A percentile compares a stretch with the other conserved stretches of the same genome.
Evolutionary conservation across 37 sponge, comb jelly and placozoan genomes (phyloP).

Genomic region (Amphimedon queenslandica): DNA sequence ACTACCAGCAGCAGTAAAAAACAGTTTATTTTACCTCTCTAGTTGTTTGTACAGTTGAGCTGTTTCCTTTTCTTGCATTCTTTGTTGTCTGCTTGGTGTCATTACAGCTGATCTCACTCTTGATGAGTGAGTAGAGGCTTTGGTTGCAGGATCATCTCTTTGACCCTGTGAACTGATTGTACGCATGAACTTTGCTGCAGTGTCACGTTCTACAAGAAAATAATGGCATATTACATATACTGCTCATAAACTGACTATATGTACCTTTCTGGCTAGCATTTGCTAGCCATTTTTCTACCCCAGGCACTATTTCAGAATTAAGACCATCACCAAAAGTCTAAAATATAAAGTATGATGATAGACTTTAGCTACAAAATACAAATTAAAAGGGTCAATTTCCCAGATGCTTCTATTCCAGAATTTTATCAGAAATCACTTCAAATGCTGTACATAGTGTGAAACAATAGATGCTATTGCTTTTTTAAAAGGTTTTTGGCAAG

Average conservation of each 20-base stretch:
- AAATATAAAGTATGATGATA: no score
- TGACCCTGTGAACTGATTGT: slow-evolving; percentile 60
- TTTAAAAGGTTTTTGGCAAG: no score
- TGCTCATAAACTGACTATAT: background rate
- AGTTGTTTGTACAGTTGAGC: slow-evolving; percentile 24
- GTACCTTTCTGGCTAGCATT: slow-evolving; percentile 57
- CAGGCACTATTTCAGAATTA: slow-evolving; percentile 59
- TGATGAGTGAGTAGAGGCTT: slow-evolving; percentile 30
- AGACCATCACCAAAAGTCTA: slow-evolving; percentile 40
- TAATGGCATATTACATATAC: background rate
- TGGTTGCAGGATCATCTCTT: slow-evolving; percentile 27
- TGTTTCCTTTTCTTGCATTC: slow-evolving; percentile 8
- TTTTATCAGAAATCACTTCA: no score
- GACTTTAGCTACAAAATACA: no score
- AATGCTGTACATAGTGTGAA: no score
- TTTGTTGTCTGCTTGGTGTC: slow-evolving; percentile 45
- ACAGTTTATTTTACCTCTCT: slow-evolving; percentile 29
- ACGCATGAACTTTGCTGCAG: slow-evolving; percentile 53
- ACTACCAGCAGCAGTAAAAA: no score
- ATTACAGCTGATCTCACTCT: slow-evolving; percentile 60
- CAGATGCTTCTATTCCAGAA: no score
- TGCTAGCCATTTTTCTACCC: slow-evolving; percentile 60
- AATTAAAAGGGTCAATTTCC: no score
- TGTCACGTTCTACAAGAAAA: slow-evolving; percentile 37
- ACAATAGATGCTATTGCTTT: no score